phyloP scores from a whole-genome alignment of 2,888 invertebrate species.

The Steinernema hermaphroditum region DNA sequence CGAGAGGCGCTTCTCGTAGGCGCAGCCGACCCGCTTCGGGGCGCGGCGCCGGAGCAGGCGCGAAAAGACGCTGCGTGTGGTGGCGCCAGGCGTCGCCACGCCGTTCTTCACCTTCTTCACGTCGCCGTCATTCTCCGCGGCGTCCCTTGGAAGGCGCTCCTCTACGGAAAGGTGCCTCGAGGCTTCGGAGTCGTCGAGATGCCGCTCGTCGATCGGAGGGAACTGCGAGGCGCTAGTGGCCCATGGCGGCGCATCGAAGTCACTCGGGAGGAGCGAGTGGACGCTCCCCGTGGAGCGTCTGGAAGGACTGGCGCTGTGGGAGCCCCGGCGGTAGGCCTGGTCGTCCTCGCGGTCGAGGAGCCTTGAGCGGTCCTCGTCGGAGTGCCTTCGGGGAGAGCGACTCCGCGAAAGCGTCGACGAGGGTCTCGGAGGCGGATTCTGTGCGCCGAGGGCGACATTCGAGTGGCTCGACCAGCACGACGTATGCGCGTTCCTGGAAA shows the following conservation, averaged over 20 bases:
- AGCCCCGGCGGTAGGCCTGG: neutral
- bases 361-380: neutral
- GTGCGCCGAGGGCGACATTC: neutral
- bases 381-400: neutral
- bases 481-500: neutral
- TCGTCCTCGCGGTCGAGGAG: neutral
- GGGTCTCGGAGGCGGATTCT: neutral
- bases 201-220: neutral
- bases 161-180: neutral
- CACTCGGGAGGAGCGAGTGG: neutral
- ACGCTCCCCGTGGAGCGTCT: conserved; percentile 14
- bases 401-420: neutral
- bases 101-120: conserved; percentile 40
- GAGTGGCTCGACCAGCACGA: conserved; percentile 15
- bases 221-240: neutral
- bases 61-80: conserved; percentile 35
- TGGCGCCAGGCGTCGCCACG: neutral
- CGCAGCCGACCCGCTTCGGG: conserved; percentile 54
- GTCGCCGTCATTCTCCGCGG: neutral
- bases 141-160: too few relatives aligned
- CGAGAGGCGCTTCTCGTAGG: conserved; percentile 64
- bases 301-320: neutral
- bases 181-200: neutral
- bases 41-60: conserved; percentile 42
- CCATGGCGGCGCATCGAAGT: neutral